A percentile compares a stretch with the other conserved stretches of the same genome.
Conservation (phyloP, 2,888 invertebrate species). For the Scaptomyza tumidula region DNA sequence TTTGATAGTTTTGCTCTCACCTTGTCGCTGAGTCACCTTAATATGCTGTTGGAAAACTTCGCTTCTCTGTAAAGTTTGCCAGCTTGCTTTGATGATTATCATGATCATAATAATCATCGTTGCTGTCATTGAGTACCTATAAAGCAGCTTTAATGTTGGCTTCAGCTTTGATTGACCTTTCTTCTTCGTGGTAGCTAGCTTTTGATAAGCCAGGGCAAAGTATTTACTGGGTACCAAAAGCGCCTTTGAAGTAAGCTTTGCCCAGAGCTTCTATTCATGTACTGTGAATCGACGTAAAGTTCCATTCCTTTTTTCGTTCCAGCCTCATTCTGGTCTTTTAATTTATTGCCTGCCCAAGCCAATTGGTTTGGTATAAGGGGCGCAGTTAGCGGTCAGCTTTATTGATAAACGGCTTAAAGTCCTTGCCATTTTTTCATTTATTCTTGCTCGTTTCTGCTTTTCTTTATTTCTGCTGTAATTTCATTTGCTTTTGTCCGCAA, state of each 20-base stretch:
- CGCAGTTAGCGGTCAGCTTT: slow-evolving; percentile 29
- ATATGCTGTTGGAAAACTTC: slow-evolving; percentile 41
- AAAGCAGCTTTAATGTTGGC: slow-evolving; percentile 32
- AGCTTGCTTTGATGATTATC: slow-evolving; percentile 46
- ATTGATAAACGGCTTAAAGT: slow-evolving; percentile 50
- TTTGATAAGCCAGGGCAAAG: slow-evolving; percentile 25
- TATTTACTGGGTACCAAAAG: slow-evolving; percentile 15
- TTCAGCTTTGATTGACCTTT: slow-evolving; percentile 27
- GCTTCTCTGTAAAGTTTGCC: slow-evolving; percentile 39
- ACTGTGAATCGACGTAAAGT: slow-evolving; percentile 1
- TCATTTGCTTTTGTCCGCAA: slow-evolving; percentile 15
- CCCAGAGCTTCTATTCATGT: slow-evolving; percentile 8
- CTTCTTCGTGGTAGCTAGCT: slow-evolving; percentile 1
- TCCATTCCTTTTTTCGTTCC: neutral
- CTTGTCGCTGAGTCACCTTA: slow-evolving; percentile 34
- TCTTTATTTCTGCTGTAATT: slow-evolving; percentile 28
- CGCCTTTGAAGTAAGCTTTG: slow-evolving; percentile 59
- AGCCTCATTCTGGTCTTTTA: slow-evolving; percentile 25
- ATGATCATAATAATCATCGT: slow-evolving; percentile 23
- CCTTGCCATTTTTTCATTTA: neutral
- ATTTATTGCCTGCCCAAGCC: slow-evolving; percentile 55
- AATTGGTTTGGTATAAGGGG: slow-evolving; percentile 26
- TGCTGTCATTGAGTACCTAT: slow-evolving; percentile 19
- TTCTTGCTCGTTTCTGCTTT: neutral
- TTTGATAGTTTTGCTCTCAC: neutral